Percentiles rank a stretch among this genome's conserved stretches.
Conservation (phyloP, 2,888 invertebrate species). For the Pollenia griseotomentosa region DNA sequence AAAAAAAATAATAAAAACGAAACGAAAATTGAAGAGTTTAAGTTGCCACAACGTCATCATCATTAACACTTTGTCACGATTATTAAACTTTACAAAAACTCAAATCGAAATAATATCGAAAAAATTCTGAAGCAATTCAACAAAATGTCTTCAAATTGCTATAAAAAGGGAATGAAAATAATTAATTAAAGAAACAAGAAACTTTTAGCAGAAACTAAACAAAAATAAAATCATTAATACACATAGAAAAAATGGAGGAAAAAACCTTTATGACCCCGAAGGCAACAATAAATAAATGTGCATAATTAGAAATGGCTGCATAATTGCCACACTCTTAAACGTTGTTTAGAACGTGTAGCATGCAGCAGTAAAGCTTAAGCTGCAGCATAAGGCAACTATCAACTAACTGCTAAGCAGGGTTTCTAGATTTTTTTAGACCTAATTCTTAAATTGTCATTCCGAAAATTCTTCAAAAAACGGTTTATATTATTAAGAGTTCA, state of each 20-base stretch:
- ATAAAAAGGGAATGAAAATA: slow-evolving; percentile 38
- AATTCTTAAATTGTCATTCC: no score
- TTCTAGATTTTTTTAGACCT: no score
- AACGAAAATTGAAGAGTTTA: slow-evolving; percentile 55
- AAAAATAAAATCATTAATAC: slow-evolving; percentile 31
- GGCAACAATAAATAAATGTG: slow-evolving; percentile 62
- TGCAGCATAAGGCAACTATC: neutral
- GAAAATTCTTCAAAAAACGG: no score
- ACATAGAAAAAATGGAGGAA: neutral
- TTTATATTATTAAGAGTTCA: no score
- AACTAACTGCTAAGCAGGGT: neutral
- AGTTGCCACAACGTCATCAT: slow-evolving; percentile 26
- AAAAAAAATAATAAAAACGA: neutral
- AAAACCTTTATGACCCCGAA: slow-evolving; percentile 63
- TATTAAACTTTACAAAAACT: slow-evolving; percentile 41
- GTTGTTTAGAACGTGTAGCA: slow-evolving; percentile 32
- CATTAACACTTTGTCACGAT: slow-evolving; percentile 66
- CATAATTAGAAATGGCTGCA: slow-evolving; percentile 69
- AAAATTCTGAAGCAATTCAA: slow-evolving; percentile 6
- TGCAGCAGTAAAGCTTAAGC: slow-evolving; percentile 17
- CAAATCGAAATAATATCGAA: slow-evolving; percentile 1
- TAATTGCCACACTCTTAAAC: slow-evolving; percentile 56
- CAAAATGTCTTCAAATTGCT: slow-evolving; percentile 24
- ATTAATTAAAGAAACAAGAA: slow-evolving; percentile 7
- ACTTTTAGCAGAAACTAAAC: slow-evolving; percentile 18